phyloP scores from a whole-genome alignment of 2,888 invertebrate genomes.

The Enchytraeus crypticus region DNA sequence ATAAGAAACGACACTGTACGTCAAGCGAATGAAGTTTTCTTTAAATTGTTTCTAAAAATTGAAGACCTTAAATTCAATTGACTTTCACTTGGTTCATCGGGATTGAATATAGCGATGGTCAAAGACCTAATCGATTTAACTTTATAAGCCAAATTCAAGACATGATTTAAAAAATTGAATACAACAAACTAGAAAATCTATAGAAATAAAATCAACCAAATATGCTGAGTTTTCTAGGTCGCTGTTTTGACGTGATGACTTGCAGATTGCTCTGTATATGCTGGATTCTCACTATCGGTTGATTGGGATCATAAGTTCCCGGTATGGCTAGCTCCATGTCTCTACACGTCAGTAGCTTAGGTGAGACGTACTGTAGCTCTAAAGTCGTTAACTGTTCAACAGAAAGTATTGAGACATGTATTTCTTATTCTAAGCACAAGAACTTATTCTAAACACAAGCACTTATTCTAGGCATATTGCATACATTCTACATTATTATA shows the following conservation, averaged over 20 bases:
- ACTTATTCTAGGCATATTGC: too few relatives aligned
- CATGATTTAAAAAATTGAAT: too few relatives aligned
- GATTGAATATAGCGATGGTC: background rate
- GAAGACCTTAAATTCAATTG: too few relatives aligned
- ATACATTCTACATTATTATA: too few relatives aligned
- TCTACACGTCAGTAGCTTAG: conserved; percentile 75
- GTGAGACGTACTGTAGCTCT: conserved; percentile 79
- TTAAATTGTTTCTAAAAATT: too few relatives aligned
- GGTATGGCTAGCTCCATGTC: conserved; percentile 94
- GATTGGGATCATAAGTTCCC: conserved; percentile 90
- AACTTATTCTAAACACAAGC: too few relatives aligned
- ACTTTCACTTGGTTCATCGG: too few relatives aligned
- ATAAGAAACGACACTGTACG: too few relatives aligned
- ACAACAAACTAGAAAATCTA: too few relatives aligned
- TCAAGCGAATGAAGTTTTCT: too few relatives aligned
- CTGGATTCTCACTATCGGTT: conserved; percentile 65
- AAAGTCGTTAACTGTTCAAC: conserved; percentile 48
- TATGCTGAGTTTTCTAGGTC: conserved; percentile 87
- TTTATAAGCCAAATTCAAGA: background rate
- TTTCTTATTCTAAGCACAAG: too few relatives aligned
- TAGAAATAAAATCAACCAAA: conserved; percentile 55
- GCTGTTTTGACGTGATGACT: conserved; percentile 93
- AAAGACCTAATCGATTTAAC: background rate
- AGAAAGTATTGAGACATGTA: too few relatives aligned
- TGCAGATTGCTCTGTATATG: conserved; percentile 54